Evolutionary conservation across 1,140 invertebrate genomes (phyloP).

Genomic region (Luehdorfia chinensis): DNA sequence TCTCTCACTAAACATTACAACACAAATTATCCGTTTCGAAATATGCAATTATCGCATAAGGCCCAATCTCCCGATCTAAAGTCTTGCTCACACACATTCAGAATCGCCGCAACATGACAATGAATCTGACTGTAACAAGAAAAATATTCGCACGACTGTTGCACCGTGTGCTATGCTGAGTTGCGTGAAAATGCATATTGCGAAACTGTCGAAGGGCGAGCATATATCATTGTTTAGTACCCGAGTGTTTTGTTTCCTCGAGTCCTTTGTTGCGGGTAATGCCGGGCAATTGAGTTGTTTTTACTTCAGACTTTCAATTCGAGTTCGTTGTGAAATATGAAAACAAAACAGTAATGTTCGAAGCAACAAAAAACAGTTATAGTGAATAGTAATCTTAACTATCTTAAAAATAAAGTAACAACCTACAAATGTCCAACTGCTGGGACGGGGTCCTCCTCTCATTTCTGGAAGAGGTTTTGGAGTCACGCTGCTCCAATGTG

Average conservation of each 20-base stretch:
- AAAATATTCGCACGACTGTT: slow-evolving; percentile 8
- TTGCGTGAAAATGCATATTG: background rate
- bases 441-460: too few relatives aligned
- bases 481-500: too few relatives aligned
- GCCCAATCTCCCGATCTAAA: slow-evolving; percentile 6
- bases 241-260: background rate
- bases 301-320: background rate
- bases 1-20: slow-evolving; percentile 1
- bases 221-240: background rate
- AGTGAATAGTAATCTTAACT: too few relatives aligned
- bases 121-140: slow-evolving; percentile 5
- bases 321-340: slow-evolving; percentile 2
- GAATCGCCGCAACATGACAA: slow-evolving; percentile 12
- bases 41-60: slow-evolving; percentile 13
- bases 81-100: slow-evolving; percentile 4
- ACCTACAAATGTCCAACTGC: too few relatives aligned
- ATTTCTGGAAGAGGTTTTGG: too few relatives aligned
- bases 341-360: background rate
- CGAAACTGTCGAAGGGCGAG: slow-evolving; percentile 6
- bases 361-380: background rate
- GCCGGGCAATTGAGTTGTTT: slow-evolving; percentile 10
- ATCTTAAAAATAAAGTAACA: too few relatives aligned
- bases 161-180: background rate
- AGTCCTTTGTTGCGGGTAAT: slow-evolving; percentile 9
- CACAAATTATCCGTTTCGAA: slow-evolving; percentile 11